phyloP scores from a whole-genome alignment of 2,797 vertebrate genomes.

The Anableps anableps region DNA sequence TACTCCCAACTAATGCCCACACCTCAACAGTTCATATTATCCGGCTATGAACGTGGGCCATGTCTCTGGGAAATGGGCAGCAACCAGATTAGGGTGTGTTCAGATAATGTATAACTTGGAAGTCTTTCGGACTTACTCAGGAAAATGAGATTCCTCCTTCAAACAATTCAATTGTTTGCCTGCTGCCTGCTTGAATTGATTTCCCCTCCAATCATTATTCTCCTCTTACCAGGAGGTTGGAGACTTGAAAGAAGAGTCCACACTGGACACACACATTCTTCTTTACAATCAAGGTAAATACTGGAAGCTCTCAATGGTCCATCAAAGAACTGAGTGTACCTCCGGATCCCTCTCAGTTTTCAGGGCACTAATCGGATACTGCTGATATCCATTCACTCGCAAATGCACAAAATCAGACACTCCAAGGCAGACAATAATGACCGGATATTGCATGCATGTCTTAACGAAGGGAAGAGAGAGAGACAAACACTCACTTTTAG shows the following conservation, averaged over 20 bases:
- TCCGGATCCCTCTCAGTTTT: conserved; percentile 52
- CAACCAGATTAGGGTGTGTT: conserved; percentile 56
- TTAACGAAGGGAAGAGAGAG: conserved; percentile 30
- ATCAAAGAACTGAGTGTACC: conserved; percentile 52
- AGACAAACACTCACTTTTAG: conserved; percentile 6
- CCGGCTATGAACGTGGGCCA: conserved; percentile 40
- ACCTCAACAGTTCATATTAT: conserved; percentile 48
- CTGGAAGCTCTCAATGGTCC: conserved; percentile 63
- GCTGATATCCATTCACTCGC: conserved; percentile 30
- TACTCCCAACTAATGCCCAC: conserved; percentile 32
- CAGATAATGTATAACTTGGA: conserved; percentile 57
- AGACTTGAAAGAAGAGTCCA: conserved; percentile 23
- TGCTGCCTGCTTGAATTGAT: conserved; percentile 67
- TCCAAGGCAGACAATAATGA: conserved; percentile 32
- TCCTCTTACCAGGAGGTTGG: conserved; percentile 66
- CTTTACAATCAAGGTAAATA: conserved; percentile 34
- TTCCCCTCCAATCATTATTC: conserved; percentile 57
- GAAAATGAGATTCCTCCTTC: conserved; percentile 72
- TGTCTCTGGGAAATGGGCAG: conserved; percentile 46
- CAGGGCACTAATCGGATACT: conserved; percentile 55
- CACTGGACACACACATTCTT: background rate
- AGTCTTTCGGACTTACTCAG: conserved; percentile 46
- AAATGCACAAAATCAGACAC: conserved; percentile 37
- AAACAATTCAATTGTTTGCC: conserved; percentile 75
- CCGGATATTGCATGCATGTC: conserved; percentile 41